Evolutionary conservation across 2,888 invertebrate species (phyloP), one percentile per base, ranked within the genome.

Genomic region (Drosophila rellima): DNA sequence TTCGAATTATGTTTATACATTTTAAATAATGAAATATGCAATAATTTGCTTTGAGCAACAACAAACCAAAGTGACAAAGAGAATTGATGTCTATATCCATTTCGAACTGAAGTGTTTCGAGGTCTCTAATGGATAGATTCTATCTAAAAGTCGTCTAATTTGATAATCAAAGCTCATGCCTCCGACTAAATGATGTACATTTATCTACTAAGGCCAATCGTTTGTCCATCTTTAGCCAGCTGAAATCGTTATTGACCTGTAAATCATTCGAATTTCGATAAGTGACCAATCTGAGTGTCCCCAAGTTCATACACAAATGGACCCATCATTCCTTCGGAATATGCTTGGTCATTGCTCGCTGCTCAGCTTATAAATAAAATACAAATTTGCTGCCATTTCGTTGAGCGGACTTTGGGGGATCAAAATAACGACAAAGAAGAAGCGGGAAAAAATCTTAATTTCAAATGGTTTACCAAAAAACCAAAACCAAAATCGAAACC

Each of bases 341-440:
- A 50, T 68, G 67, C 61, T 64, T 62, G 62, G 54, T 51, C 60
- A 65, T 65, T 65, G 56, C 33, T 35, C 42, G 70, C 52, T 59
- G 57, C 40, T 52, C 55, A 70, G 42, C 70, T 75, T 80, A 76
- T 80, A 71, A 80, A 85, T 82, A 85, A 71, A 75, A 82, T 69
- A 82, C 65, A 73, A 80, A 82, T 76, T 85, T 82, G 71, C 64
- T 54, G 74, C 61, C 61, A 72, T 74, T 65, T 67, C 52, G 65
- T 51, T 63, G 50, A 63, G 47, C 52, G 56, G 33, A 59, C 51
- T 59, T 47, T 31, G 18, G 65, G 60, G 70, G 37, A 45, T 33
- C 31, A 45, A 42, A 42, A 33, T 5, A 47, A 17, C 11, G n/a
- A 45, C 20, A 47, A 47, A 57, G 51, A 60, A 68, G 56, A 40